Base-by-base conservation (phyloP, 2,888 invertebrate genomes). In the Chrysolina oricalcia region DNA sequence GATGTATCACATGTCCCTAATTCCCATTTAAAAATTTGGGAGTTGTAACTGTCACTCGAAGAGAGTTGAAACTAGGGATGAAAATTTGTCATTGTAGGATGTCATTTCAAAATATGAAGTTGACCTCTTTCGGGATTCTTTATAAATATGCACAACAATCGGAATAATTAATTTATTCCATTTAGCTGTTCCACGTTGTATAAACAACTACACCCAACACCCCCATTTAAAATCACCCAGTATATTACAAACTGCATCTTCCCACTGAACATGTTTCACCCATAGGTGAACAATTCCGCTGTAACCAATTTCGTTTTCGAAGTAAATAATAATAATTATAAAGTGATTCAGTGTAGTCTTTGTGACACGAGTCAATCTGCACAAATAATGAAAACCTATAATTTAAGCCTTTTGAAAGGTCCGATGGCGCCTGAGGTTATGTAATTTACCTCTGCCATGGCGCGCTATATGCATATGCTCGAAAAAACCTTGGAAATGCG, bases 331-430 rank as follows among this genome's bases (percentile, higher is more conserved):
- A 59, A 35, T 59, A 59, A 59, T 59, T 59, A 59, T 9, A 35
- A 27, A 59, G 10, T 23, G 59, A 59, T 59, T 53, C 19, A 19
- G 59, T 59, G 59, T 59, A 59, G 68, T 53, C 23, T 68, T 53
- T 68, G 17, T 68, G 68, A 68, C 53, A 68, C 17, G 68, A 68
- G 48, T 13, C 48, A 15, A 15, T 17, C 66, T 46, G 21, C 53
- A 53, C 27, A 66, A 68, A 66, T 48, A 66, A 66, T 66, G 46
- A n/a, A 48, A 53, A 53, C 53, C 53, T 68, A 68, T 68, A 68
- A 68, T 68, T 68, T 68, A 68, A 68, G 56, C 35, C 17, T 21
- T 68, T 53, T 53, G 40, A 53, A 35, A 68, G 35, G 48, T 56
- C 17, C 27, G n/a, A n/a, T 67, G 67, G 40, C n/a, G 68, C 53